phyloP scores from a whole-genome alignment of 2,888 invertebrate genomes.

The Caenorhabditis sulstoni region DNA sequence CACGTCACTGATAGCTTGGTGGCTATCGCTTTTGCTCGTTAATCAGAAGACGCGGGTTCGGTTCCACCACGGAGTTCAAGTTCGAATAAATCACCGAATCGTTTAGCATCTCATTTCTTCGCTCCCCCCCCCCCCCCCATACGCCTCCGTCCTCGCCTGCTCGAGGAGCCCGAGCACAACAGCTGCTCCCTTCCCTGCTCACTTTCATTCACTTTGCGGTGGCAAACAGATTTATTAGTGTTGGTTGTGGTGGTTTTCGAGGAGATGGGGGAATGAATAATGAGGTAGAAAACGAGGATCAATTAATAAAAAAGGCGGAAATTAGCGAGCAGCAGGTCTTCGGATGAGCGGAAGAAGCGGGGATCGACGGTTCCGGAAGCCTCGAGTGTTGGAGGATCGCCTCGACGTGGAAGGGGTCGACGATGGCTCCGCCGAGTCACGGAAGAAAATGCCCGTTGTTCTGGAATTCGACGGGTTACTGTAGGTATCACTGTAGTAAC shows the following conservation, averaged over 20 bases:
- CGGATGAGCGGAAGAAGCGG: slow-evolving; percentile 9
- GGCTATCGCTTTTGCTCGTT: too few relatives aligned
- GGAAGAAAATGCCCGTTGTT: too few relatives aligned
- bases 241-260: background rate
- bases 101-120: slow-evolving; percentile 22
- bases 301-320: slow-evolving; percentile 1
- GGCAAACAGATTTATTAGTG: slow-evolving; percentile 37
- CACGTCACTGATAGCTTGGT: too few relatives aligned
- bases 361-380: slow-evolving; percentile 5
- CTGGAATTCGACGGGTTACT: too few relatives aligned
- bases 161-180: slow-evolving; percentile 1
- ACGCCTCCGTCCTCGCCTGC: background rate
- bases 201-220: background rate
- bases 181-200: background rate
- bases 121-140: background rate
- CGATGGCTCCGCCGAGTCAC: too few relatives aligned
- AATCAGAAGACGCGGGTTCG: too few relatives aligned
- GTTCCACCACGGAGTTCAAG: background rate
- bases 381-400: background rate
- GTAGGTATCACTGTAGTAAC: too few relatives aligned
- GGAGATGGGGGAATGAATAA: background rate
- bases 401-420: too few relatives aligned
- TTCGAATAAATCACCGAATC: slow-evolving; percentile 35
- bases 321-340: background rate
- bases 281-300: background rate